Conservation (phyloP, 2,113 vertebrate species). For the Percopsis transmontana region DNA sequence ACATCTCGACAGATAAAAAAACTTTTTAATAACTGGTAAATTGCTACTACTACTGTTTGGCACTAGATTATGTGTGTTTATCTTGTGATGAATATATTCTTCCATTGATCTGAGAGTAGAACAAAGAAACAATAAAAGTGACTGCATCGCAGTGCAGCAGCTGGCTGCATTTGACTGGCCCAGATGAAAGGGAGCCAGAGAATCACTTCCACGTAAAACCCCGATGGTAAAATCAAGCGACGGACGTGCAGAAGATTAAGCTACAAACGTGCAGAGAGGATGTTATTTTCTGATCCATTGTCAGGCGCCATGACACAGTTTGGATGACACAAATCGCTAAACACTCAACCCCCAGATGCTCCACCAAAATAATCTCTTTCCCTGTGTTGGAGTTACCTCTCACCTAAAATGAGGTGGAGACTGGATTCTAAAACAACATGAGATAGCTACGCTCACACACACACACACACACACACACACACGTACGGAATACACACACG, state of each 20-base stretch:
- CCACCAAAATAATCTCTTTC: conserved; percentile 16
- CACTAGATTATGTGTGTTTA: neutral
- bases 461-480: conserved; percentile 7
- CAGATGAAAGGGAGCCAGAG: conserved; percentile 1
- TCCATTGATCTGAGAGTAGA: neutral
- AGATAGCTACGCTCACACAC: conserved; percentile 5
- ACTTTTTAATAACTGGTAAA: too few relatives aligned
- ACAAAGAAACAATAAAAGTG: neutral
- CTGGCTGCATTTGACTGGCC: neutral
- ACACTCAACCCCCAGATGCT: neutral
- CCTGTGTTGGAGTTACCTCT: conserved; percentile 16
- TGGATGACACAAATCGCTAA: too few relatives aligned
- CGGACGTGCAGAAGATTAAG: neutral
- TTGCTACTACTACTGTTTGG: too few relatives aligned
- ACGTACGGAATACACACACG: neutral
- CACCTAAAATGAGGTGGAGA: conserved; percentile 3
- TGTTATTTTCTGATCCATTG: conserved; percentile 13
- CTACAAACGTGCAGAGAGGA: neutral
- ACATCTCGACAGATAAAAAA: too few relatives aligned
- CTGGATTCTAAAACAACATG: conserved; percentile 19
- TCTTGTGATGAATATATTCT: too few relatives aligned
- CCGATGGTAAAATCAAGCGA: conserved; percentile 5
- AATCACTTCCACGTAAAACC: neutral
- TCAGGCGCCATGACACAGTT: neutral
- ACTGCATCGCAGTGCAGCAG: neutral